Percentiles rank a stretch among this genome's conserved stretches.
Conservation (phyloP, 2,797 vertebrate genomes). For the Selene dorsalis region DNA sequence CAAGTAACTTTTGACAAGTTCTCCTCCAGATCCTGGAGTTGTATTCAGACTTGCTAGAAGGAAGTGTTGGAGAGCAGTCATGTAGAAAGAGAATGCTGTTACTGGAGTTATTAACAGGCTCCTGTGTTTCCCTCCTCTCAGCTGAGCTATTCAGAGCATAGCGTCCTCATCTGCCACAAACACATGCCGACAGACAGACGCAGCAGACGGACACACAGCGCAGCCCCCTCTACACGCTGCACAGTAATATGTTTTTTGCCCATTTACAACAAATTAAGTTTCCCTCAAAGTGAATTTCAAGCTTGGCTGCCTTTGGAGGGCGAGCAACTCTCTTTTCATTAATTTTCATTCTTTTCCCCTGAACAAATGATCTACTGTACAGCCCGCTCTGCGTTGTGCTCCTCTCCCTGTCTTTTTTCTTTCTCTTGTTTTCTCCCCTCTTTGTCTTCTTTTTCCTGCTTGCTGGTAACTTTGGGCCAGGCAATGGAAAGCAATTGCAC, state of each 20-base stretch:
- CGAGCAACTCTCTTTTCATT: conserved; percentile 97
- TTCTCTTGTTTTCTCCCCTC: conserved; percentile 61
- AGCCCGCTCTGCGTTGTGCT: conserved; percentile 86
- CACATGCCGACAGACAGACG: conserved; percentile 78
- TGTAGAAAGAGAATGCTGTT: conserved; percentile 84
- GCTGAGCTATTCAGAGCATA: conserved; percentile 84
- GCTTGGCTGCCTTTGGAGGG: conserved; percentile 92
- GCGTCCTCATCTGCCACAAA: conserved; percentile 81
- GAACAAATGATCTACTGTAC: conserved; percentile 95
- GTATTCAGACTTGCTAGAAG: conserved; percentile 72
- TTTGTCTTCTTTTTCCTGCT: conserved; percentile 68
- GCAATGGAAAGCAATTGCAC: conserved; percentile 95
- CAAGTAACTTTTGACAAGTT: conserved; percentile 79
- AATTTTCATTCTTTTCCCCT: conserved; percentile 90
- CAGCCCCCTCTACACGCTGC: conserved; percentile 75
- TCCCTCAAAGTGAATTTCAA: conserved; percentile 99
- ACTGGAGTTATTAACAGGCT: conserved; percentile 84
- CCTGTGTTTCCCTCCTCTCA: conserved; percentile 82
- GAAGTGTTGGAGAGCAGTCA: conserved; percentile 76
- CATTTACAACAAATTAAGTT: conserved; percentile 99
- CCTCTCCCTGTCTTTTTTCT: conserved; percentile 61
- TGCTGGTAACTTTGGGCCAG: conserved; percentile 86
- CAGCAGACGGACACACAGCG: conserved; percentile 77
- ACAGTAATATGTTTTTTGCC: conserved; percentile 96
- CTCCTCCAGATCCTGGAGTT: conserved; percentile 70